A percentile compares a stretch with the other conserved stretches of the same genome.
Conservation (phyloP, 2,797 vertebrate species). For the Myiotriccus ornatus region DNA sequence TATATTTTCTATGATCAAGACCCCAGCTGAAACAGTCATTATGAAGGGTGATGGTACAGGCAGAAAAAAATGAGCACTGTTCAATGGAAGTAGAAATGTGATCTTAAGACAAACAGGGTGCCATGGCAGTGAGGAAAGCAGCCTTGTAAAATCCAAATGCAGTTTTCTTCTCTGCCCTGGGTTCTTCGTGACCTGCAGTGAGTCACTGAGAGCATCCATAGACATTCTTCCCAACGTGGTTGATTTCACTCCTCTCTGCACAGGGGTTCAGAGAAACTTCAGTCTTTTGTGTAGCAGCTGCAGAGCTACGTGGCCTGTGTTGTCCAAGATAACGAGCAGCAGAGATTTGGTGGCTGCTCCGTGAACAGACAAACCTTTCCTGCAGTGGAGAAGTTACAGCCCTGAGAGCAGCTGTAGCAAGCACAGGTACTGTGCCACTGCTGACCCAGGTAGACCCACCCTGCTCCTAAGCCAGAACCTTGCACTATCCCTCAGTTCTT, state of each 20-base stretch:
- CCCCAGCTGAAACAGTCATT: rapidly evolving
- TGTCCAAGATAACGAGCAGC: neutral
- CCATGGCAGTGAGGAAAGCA: neutral
- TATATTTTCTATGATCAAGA: neutral
- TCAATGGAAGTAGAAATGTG: neutral
- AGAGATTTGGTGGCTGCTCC: neutral
- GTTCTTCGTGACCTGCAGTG: neutral
- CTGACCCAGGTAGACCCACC: neutral
- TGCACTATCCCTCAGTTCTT: neutral
- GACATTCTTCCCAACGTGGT: neutral
- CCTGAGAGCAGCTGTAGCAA: neutral
- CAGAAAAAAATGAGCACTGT: neutral
- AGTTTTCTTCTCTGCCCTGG: neutral
- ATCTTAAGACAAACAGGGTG: neutral
- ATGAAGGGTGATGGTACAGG: neutral
- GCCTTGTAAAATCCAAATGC: neutral
- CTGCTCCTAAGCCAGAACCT: neutral
- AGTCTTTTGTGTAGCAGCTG: neutral
- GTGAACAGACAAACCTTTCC: neutral
- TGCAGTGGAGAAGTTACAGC: neutral
- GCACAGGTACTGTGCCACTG: neutral
- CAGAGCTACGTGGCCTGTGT: neutral
- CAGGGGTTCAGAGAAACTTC: neutral
- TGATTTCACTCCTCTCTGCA: neutral
- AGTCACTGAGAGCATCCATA: neutral